These are phyloP conservation scores for Enteromius fasciolatus DNA, from an alignment of 2,797 vertebrate genomes.

Conservation along the genomic window DNA sequence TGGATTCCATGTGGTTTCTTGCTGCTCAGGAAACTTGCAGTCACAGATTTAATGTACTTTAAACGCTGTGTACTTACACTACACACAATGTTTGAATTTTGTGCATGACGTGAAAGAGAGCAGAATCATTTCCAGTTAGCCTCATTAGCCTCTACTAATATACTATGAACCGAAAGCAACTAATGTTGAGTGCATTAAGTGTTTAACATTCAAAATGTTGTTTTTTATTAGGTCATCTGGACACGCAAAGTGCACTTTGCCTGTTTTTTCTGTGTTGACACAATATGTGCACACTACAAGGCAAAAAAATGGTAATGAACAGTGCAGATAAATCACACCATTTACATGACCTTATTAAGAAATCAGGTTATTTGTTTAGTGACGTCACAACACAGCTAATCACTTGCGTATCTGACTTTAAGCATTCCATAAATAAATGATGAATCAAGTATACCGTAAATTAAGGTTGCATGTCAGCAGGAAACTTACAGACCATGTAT, in stretches of 20 bases:
- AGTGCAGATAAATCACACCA: not conserved
- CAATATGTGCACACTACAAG: not conserved
- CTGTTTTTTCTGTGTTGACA: not conserved
- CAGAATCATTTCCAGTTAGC: not conserved
- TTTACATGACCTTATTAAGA: no score
- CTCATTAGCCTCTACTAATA: not conserved
- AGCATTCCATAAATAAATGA: no score
- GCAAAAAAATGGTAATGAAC: not conserved
- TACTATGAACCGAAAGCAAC: not conserved
- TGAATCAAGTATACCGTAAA: no score
- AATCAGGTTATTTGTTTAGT: no score
- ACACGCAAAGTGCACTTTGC: not conserved
- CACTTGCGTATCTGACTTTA: no score
- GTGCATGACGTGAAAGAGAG: not conserved
- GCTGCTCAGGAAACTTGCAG: not conserved
- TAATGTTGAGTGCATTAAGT: not conserved
- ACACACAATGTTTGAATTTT: not conserved
- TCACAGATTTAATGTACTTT: not conserved
- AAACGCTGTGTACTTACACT: not conserved
- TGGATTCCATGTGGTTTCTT: not conserved
- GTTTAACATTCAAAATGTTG: not conserved
- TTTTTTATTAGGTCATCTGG: not conserved
- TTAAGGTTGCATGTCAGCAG: no score
- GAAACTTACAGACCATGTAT: no score
- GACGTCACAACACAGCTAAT: no score